Conservation (phyloP, 2,113 vertebrate genomes). For the Syrrhaptes paradoxus region DNA sequence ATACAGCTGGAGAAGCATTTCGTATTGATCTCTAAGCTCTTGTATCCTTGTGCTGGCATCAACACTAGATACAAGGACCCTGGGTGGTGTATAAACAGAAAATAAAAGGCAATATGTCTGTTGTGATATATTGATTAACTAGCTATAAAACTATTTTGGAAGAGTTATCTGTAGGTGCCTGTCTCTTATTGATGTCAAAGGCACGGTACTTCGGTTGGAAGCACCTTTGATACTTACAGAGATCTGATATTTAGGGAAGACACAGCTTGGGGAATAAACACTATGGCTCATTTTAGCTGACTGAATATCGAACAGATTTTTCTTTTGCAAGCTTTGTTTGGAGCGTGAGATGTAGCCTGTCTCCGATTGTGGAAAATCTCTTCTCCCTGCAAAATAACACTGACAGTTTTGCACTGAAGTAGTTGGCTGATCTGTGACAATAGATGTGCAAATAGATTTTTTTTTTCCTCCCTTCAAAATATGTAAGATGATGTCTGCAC, state of each 20-base stretch:
- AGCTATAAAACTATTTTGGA: slow-evolving; percentile 30
- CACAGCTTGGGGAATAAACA: slow-evolving; percentile 2
- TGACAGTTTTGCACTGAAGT: neutral
- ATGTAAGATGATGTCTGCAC: neutral
- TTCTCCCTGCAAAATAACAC: neutral
- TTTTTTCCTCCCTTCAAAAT: neutral
- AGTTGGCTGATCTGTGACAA: neutral
- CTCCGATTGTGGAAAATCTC: neutral
- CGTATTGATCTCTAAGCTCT: slow-evolving; percentile 1
- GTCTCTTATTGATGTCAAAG: slow-evolving; percentile 10
- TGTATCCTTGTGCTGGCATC: neutral
- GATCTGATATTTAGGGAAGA: neutral
- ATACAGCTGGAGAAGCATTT: slow-evolving; percentile 26
- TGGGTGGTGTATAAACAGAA: neutral
- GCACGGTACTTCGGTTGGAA: neutral
- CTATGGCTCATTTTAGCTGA: slow-evolving; percentile 8
- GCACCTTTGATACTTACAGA: neutral
- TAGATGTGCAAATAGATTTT: neutral
- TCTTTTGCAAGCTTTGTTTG: neutral
- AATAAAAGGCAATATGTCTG: neutral
- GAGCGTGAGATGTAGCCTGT: neutral
- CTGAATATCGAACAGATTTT: neutral
- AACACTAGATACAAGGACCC: neutral
- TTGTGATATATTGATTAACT: slow-evolving; percentile 2
- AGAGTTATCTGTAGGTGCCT: slow-evolving; percentile 3